phyloP scores from a whole-genome alignment of 2,797 vertebrate species.

The Pteropus rufus region DNA sequence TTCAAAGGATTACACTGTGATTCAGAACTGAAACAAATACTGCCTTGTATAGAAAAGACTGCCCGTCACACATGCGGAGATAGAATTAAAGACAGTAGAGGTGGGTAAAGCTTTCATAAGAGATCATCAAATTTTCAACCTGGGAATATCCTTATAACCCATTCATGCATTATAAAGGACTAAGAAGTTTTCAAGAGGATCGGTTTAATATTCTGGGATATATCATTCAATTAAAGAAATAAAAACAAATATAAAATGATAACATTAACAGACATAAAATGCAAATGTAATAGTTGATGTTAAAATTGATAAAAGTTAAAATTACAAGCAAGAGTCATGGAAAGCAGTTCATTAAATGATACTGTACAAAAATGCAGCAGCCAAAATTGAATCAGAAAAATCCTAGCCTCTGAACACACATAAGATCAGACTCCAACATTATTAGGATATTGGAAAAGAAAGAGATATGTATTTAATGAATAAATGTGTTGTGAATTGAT shows the following conservation, averaged over 20 bases:
- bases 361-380: not conserved
- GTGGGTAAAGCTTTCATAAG: not conserved
- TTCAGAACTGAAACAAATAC: not conserved
- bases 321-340: not conserved
- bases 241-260: not conserved
- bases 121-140: not conserved
- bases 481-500: not conserved
- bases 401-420: not conserved
- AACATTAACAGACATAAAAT: not conserved
- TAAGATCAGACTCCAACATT: not conserved
- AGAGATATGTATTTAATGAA: not conserved
- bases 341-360: not conserved
- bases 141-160: not conserved
- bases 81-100: not conserved
- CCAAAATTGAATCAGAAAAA: not conserved
- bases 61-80: not conserved
- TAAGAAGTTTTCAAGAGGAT: not conserved
- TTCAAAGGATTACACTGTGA: not conserved
- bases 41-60: not conserved
- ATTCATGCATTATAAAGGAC: not conserved
- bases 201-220: not conserved
- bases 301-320: slow-evolving; percentile 19
- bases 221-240: not conserved
- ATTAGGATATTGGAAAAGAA: not conserved
- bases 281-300: not conserved